Conservation (phyloP, 2,797 vertebrate species). For the Galagoides demidoff region DNA sequence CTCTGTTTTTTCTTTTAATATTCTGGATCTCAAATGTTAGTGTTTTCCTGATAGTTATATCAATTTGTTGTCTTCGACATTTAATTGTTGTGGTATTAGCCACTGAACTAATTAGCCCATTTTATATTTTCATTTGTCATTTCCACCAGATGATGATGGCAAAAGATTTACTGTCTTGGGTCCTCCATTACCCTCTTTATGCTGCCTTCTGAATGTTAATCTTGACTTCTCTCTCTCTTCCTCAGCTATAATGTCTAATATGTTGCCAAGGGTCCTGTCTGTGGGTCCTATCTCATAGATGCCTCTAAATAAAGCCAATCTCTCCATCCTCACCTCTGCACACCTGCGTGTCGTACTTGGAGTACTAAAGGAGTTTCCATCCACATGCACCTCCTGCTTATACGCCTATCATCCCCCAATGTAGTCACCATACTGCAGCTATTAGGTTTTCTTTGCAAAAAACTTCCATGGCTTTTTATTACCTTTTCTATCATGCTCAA, state of each 20-base stretch:
- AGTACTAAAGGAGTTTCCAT: neutral
- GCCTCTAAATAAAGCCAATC: neutral
- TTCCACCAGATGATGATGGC: neutral
- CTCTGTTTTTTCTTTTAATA: conserved; percentile 17
- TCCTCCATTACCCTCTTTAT: neutral
- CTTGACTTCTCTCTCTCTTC: neutral
- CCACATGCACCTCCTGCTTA: neutral
- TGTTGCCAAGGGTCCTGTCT: neutral
- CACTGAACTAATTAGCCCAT: neutral
- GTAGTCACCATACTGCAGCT: neutral
- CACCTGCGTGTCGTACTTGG: neutral
- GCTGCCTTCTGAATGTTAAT: neutral
- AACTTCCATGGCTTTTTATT: neutral
- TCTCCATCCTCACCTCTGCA: neutral
- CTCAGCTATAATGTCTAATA: no score
- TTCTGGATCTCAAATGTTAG: neutral
- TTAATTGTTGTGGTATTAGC: neutral
- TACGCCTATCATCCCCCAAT: neutral
- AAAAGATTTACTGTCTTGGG: neutral
- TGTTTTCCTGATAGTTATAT: neutral
- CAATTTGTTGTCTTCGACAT: neutral
- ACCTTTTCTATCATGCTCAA: neutral
- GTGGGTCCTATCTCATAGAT: neutral
- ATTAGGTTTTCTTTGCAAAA: neutral
- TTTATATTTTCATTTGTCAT: neutral